Evolutionary conservation across 2,113 vertebrate species (phyloP), one percentile per base, ranked within the genome.

Genomic region (Arvicanthis niloticus): DNA sequence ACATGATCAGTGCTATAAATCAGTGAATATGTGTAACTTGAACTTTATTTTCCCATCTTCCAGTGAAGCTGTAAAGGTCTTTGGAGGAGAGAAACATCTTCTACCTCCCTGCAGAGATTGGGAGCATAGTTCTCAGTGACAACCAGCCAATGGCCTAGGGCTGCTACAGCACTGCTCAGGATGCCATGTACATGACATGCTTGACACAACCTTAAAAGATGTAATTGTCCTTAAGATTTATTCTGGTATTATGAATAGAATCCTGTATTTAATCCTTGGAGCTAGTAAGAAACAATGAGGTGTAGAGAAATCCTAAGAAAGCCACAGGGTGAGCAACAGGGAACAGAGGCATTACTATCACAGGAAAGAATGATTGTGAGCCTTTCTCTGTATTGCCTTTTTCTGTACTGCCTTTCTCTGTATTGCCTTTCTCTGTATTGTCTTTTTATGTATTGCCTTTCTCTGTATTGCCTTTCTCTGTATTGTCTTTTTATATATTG

Each of bases 211-310:
- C 29, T 76, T 90, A 80, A 93, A 92, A 73, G 53, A 72, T n/a
- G 22, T 9, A 73, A 88, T 12, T 58, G 73, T 70, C 42, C 26
- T 85, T 92, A 77, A 96, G 93, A 91, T 58, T 1, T 53, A 29
- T 40, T 22, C 26, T 89, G 51, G 65, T 90, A 45, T 6, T 82
- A 48, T n/a, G 58, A 94, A 15, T 73, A 92, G 94, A 97, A 93
- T 78, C 7, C 34, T 13, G 3, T 48, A 56, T 29, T 45, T 91
- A 42, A 67, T 48, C 37, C 60, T 65, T 86, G 67, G 58, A 45
- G 89, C 97, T 10, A 62, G 40, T 31, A 37, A 89, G 82, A 94
- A 84, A 75, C 53, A 67, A 12, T n/a, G 26, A 53, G 17, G 88
- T 7, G 0, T 48, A 29, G n/a, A 34, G 10, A 92, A 81, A 37